Conservation (phyloP, 2,797 vertebrate species). For the Cheirogaleus major region DNA sequence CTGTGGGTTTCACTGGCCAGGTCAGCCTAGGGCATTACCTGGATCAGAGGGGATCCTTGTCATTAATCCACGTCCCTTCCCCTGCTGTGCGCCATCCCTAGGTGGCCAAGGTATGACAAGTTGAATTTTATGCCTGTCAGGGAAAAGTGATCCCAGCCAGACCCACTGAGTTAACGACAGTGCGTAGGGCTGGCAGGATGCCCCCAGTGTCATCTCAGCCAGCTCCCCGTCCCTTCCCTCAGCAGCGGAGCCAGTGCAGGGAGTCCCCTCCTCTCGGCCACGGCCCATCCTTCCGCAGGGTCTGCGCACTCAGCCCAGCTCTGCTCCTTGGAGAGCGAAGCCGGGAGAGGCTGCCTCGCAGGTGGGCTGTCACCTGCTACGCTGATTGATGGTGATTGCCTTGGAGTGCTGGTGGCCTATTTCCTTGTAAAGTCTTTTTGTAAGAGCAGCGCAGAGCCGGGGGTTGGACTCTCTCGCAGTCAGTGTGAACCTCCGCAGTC, state of each 20-base stretch:
- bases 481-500: background rate
- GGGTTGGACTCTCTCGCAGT: background rate
- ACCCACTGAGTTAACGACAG: background rate
- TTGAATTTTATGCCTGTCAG: background rate
- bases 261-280: background rate
- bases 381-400: background rate
- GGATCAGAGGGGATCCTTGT: background rate
- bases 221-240: background rate
- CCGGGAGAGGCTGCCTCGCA: background rate
- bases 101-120: background rate
- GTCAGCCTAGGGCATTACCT: background rate
- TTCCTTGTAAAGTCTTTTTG: background rate
- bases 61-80: fast-evolving
- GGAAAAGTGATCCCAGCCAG: background rate
- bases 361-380: background rate
- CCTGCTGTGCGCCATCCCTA: background rate
- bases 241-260: no score
- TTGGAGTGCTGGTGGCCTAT: background rate
- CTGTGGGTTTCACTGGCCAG: background rate
- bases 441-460: background rate
- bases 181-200: background rate
- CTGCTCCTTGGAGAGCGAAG: background rate
- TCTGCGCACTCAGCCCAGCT: background rate
- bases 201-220: background rate
- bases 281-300: fast-evolving